Conservation (phyloP, 1,140 invertebrate species). For the Sycophila sp. region DNA sequence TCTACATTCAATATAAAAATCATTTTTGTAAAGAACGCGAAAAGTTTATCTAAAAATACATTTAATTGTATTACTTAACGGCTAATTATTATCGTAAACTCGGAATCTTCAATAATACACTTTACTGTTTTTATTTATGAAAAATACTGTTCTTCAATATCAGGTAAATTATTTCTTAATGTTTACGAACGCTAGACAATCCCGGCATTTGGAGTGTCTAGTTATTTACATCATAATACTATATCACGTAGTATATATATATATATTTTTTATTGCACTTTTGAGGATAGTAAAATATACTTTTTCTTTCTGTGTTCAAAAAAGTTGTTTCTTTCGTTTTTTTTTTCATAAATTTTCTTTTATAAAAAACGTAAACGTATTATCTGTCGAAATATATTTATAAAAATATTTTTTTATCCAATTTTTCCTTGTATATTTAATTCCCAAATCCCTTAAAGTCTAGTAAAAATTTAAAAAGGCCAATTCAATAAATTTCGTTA, state of each 20-base stretch:
- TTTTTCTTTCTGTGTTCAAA: neutral
- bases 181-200: constrained; percentile 23
- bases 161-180: constrained; percentile 27
- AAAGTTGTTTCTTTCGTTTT: neutral
- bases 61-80: constrained; percentile 3
- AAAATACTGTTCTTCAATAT: constrained; percentile 33
- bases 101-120: constrained; percentile 26
- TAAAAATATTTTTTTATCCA: neutral
- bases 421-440: neutral
- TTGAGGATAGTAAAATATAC: neutral
- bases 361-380: no score
- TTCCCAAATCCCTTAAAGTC: no score
- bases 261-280: constrained; percentile 32
- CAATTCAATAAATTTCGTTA: no score
- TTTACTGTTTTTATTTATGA: no score
- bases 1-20: constrained; percentile 1
- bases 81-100: neutral
- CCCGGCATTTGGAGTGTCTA: constrained; percentile 1
- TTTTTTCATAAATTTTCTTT: neutral
- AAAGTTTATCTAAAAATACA: constrained; percentile 10
- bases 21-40: neutral
- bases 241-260: constrained; percentile 31
- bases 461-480: no score
- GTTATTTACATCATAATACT: constrained; percentile 36
- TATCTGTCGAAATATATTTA: constrained; percentile 5